A percentile compares a stretch with the other conserved stretches of the same genome.
Evolutionary conservation across 1,140 invertebrate genomes (phyloP).

Genomic region (Batillaria attramentaria): DNA sequence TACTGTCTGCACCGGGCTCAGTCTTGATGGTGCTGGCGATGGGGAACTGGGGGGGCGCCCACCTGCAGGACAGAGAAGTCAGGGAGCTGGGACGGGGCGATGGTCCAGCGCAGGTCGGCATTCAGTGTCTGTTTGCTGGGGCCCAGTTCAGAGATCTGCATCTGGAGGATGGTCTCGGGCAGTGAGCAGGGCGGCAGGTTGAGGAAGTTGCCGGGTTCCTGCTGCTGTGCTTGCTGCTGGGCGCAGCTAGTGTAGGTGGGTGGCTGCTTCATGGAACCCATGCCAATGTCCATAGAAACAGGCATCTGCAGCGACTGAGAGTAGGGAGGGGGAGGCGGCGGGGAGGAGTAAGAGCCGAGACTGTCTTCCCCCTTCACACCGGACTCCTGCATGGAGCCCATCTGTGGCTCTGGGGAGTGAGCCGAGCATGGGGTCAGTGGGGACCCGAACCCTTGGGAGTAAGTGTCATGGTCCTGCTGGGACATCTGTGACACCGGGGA

Average conservation of each 20-base stretch:
- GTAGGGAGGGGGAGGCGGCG: slow-evolving; percentile 58
- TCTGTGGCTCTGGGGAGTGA: slow-evolving; percentile 62
- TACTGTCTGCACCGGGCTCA: slow-evolving; percentile 59
- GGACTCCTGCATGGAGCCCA: slow-evolving; percentile 41
- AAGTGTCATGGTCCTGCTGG: slow-evolving; percentile 55
- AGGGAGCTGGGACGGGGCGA: slow-evolving; percentile 50
- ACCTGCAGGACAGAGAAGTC: slow-evolving; percentile 65
- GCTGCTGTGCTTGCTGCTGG: slow-evolving; percentile 49
- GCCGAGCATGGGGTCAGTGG: slow-evolving; percentile 58
- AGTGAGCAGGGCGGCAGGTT: slow-evolving; percentile 44
- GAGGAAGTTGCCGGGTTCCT: slow-evolving; percentile 43
- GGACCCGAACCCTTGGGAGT: slow-evolving; percentile 60
- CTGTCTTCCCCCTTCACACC: slow-evolving; percentile 45
- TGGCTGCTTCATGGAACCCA: slow-evolving; percentile 67
- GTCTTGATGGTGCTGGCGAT: slow-evolving; percentile 59
- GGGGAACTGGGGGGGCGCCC: slow-evolving; percentile 31
- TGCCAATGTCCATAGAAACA: slow-evolving; percentile 47
- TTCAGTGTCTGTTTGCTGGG: slow-evolving; percentile 49
- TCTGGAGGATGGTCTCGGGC: slow-evolving; percentile 51
- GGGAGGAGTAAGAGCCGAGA: slow-evolving; percentile 30
- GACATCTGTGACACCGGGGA: slow-evolving; percentile 46
- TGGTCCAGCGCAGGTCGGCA: slow-evolving; percentile 60
- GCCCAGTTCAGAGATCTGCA: slow-evolving; percentile 52
- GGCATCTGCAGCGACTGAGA: slow-evolving; percentile 49
- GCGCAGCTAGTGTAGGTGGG: slow-evolving; percentile 68